Evolutionary conservation across 2,888 invertebrate species (phyloP), one percentile per base, ranked within the genome.

Genomic region (Parnassius mnemosyne): DNA sequence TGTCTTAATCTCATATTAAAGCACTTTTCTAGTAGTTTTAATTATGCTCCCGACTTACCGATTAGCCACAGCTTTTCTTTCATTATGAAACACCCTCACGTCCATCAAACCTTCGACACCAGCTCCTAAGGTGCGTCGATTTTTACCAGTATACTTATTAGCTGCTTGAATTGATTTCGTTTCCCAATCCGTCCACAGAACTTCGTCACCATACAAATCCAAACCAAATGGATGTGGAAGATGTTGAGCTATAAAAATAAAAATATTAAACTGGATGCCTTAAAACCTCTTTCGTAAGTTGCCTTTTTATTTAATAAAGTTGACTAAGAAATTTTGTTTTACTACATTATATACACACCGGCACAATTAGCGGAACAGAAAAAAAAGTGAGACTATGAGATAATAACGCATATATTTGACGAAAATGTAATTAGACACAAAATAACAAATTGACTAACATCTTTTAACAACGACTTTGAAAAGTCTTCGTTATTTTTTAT

Each of bases 111-210:
- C 95, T 10, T 94, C 94, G n/a, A 95, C 93, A 3, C 95, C 95
- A 3, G 94, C 93, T 11, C 95, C 94, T 0, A 97, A 80, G 0
- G 94, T 93, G 3, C 93, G 93, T 42, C 94, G 84, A 71, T 94
- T 94, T 68, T 92, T 92, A 2, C 96, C 96, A 0, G 94, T 95
- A 34, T 93, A 77, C 78, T 97, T 97, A 74, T 96, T 94, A 1
- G 96, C 96, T 25, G 94, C 94, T 81, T 96, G 95, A 46, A 97
- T 96, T 7, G 94, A 95, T 64, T 94, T 93, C 0, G 95, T 94
- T 54, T 95, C 94, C 96, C 96, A 96, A 72, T 97, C 97, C 0
- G 96, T 96, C 97, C 97, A 97, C 74, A 95, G 96, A 1, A 97
- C 93, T 71, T 94, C 94, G 64, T 95, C 94, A 16, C 94, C 95